A percentile compares a stretch with the other conserved stretches of the same genome.
Conservation (phyloP, 2,888 invertebrate species). For the Ophion costatus region DNA sequence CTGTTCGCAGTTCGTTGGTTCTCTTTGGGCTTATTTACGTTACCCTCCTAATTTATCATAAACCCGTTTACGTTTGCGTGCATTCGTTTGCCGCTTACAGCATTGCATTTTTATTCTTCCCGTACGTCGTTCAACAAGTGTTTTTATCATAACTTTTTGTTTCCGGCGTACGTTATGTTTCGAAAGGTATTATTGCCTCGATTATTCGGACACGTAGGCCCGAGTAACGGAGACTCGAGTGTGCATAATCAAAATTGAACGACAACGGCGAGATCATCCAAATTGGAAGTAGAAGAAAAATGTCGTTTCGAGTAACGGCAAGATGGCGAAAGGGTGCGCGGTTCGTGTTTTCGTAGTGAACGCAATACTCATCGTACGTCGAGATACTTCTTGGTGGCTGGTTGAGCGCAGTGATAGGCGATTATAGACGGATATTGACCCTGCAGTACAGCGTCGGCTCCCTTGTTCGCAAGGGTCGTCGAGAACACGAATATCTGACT, state of each 20-base stretch:
- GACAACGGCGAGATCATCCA: neutral
- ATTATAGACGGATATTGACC: constrained; percentile 96
- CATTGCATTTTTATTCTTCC: too few species aligned
- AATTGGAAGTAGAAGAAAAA: neutral
- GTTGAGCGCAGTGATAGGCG: constrained; percentile 97
- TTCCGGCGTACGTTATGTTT: too few species aligned
- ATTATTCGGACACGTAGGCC: neutral
- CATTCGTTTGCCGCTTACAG: too few species aligned
- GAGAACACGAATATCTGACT: constrained; percentile 99
- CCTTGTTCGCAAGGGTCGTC: constrained; percentile 96
- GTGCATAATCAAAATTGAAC: neutral
- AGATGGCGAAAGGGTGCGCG: neutral
- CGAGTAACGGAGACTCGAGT: neutral
- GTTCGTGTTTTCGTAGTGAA: neutral
- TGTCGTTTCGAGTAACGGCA: neutral
- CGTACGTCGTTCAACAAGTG: too few species aligned
- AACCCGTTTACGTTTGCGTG: too few species aligned
- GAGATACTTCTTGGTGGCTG: constrained; percentile 96
- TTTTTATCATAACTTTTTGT: neutral
- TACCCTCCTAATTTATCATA: too few species aligned
- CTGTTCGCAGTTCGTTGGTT: too few species aligned
- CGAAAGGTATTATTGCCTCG: neutral
- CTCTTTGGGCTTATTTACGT: neutral
- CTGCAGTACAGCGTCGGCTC: constrained; percentile 95
- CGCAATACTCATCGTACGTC: constrained; percentile 86